Evolutionary conservation across 92 coral and sea anemone genomes (phyloP), one percentile per base, ranked within the genome.

Genomic region (Scolanthus callimorphus): DNA sequence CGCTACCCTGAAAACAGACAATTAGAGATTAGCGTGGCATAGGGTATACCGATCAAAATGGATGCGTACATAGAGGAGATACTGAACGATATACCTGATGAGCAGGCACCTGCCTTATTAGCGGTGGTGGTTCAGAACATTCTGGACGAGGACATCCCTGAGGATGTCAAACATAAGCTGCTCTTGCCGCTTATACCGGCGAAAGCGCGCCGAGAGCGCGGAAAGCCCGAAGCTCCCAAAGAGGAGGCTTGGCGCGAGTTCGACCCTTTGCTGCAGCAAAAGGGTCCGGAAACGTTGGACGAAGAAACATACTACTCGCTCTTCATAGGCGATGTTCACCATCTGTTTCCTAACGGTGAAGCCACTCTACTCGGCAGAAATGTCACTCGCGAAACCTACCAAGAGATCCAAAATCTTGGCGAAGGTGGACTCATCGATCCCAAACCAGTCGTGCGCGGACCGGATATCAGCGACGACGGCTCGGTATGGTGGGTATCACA

Each of bases 401-500:
- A 46, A 19, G 52, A 11, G 52, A 46, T 46, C 11, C 52, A 4
- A 11, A 21, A 11, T 46, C 52, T 46, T 10, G 52, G 52, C 22
- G 52, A 21, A 46, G 22, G 11, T 4, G 52, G 52, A 4, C 17
- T 46, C 52, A 46, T 46, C 17, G 52, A 9, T 10, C 52, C 22
- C 8, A 46, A 46, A 21, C 52, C 22, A 4, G 23, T 46, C 22
- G 52, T 46, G 52, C 52, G 52, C 17, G 75, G 67, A 17, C 67
- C 67, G 27, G 75, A 44, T 26, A 68, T 57, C 27, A 20, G 6
- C 17, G 75, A 57, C 26, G 67, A 50, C 20, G 61, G 61, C 6
- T 49, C 71, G 23, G 61, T 64, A 20, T 64, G 41, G 20, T 64
- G 71, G 71, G 62, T 64, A 11, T 64, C 71, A 13, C 26, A 17